Conservation (phyloP, 2,888 invertebrate species). For the Eilema sororculum region DNA sequence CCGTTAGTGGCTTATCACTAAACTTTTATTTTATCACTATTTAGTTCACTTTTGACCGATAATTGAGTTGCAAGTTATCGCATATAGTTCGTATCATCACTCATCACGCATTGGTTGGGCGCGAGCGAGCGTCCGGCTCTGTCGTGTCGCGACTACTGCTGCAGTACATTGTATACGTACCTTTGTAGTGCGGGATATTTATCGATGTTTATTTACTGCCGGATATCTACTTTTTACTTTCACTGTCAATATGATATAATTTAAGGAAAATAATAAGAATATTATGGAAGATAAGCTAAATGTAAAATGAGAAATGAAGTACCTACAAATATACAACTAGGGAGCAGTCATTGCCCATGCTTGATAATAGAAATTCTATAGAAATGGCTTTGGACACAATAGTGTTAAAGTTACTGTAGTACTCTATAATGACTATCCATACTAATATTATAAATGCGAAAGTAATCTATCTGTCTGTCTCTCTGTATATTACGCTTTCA, state of each 20-base stretch:
- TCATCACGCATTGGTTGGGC: constrained; percentile 37
- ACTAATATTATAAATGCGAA: too few species aligned
- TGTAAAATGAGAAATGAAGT: background rate
- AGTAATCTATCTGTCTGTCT: too few species aligned
- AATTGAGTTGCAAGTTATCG: constrained; percentile 45
- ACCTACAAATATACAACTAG: background rate
- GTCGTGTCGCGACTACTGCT: constrained; percentile 51
- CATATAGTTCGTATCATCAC: constrained; percentile 52
- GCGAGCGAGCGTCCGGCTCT: constrained; percentile 43
- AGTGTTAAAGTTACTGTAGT: background rate
- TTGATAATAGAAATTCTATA: background rate
- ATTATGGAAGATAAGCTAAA: background rate
- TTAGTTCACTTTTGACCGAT: constrained; percentile 44
- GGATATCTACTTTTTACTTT: constrained; percentile 25
- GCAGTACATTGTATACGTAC: constrained; percentile 43
- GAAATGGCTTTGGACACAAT: background rate
- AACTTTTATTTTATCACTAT: constrained; percentile 38
- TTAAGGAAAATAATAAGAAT: background rate
- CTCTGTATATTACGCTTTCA: too few species aligned
- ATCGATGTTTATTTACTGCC: constrained; percentile 23
- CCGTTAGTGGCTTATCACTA: constrained; percentile 39
- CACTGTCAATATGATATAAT: constrained; percentile 8
- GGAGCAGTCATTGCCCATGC: background rate
- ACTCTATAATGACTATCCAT: too few species aligned
- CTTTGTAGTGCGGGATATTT: constrained; percentile 42